phyloP scores from a whole-genome alignment of 2,797 vertebrate species.

The Propithecus perrieri region DNA sequence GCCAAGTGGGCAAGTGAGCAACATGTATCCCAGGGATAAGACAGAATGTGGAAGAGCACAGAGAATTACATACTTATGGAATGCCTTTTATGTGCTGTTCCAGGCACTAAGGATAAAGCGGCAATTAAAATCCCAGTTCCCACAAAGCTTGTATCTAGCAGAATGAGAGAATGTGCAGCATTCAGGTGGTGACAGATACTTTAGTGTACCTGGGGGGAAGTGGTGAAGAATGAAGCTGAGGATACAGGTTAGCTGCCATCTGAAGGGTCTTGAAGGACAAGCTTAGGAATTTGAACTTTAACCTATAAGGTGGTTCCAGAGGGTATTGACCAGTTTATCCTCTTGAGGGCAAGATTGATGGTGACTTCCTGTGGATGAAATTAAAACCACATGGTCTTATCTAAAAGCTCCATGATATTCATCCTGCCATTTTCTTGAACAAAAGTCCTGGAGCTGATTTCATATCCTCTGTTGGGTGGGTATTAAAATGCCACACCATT shows the following conservation, averaged over 20 bases:
- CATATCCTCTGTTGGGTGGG: background rate
- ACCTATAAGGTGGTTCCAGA: background rate
- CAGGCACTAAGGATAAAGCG: background rate
- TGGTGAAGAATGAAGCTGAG: background rate
- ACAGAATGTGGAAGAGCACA: background rate
- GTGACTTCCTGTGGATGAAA: constrained; percentile 26
- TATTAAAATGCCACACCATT: constrained; percentile 24
- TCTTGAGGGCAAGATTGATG: background rate
- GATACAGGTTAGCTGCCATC: background rate
- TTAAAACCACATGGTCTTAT: constrained; percentile 12
- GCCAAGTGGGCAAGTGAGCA: background rate
- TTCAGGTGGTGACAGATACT: background rate
- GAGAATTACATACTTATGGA: background rate
- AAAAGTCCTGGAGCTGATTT: constrained; percentile 15
- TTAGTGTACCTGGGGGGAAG: background rate
- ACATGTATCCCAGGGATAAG: background rate
- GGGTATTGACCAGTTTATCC: background rate
- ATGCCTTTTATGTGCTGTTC: background rate
- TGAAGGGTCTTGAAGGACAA: background rate
- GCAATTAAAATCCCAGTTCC: background rate
- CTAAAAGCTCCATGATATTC: background rate
- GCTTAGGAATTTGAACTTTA: constrained; percentile 22
- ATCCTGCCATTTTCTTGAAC: background rate
- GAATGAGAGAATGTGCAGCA: background rate
- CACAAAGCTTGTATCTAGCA: background rate